A percentile compares a stretch with the other conserved stretches of the same genome.
These are phyloP conservation scores for Gnathonemus longibarbis DNA, from an alignment of 2,113 vertebrate genomes.

Conservation along the genomic window DNA sequence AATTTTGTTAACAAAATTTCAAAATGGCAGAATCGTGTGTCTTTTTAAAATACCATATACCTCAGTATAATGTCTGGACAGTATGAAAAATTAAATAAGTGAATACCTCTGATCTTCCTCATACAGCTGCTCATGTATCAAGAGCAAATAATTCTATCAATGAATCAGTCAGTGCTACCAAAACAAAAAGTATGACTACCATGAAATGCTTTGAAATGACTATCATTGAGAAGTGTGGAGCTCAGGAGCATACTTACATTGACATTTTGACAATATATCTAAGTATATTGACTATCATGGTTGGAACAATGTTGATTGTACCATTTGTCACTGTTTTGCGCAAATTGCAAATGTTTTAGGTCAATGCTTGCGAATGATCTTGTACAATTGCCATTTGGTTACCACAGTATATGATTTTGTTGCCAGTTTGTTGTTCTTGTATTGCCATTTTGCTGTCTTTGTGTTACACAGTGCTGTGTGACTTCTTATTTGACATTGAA, in stretches of 20 bases:
- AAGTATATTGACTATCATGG: too few relatives aligned
- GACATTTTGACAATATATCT: not conserved
- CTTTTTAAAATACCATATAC: too few relatives aligned
- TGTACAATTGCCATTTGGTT: not conserved
- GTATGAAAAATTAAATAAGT: not conserved
- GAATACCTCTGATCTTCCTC: too few relatives aligned
- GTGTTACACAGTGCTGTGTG: not conserved
- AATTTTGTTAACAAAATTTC: too few relatives aligned
- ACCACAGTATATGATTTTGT: too few relatives aligned
- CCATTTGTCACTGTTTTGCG: not conserved
- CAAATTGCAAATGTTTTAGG: not conserved
- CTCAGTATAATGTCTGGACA: too few relatives aligned
- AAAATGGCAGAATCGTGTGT: too few relatives aligned
- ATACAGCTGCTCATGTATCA: not conserved
- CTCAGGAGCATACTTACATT: not conserved
- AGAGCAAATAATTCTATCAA: not conserved
- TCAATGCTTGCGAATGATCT: not conserved
- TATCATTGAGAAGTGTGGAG: not conserved
- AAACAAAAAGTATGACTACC: not conserved
- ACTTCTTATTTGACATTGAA: not conserved
- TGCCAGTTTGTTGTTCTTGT: too few relatives aligned
- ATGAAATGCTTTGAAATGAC: not conserved
- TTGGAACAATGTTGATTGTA: not conserved
- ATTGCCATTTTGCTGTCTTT: too few relatives aligned
- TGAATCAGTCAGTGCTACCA: not conserved